Conservation (phyloP, 2,113 vertebrate species). For the Heterochromis multidens region DNA sequence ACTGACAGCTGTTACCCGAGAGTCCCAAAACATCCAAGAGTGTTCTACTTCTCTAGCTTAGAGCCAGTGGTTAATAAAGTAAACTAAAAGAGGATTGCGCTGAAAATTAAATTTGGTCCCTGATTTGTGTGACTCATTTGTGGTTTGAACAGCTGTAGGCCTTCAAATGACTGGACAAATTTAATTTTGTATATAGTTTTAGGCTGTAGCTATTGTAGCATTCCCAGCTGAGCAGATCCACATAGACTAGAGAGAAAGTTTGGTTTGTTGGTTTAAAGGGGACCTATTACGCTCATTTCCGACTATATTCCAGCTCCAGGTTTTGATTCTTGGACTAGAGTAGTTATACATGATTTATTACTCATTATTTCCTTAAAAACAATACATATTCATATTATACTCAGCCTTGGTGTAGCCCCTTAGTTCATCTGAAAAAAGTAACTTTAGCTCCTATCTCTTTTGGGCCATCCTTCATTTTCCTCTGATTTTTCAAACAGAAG, state of each 20-base stretch:
- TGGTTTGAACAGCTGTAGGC: conserved; percentile 31
- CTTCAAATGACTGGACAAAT: conserved; percentile 11
- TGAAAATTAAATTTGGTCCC: conserved; percentile 17
- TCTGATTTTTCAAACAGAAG: background rate
- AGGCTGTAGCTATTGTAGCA: background rate
- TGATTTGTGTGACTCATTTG: conserved; percentile 10
- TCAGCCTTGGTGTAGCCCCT: background rate
- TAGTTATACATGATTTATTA: background rate
- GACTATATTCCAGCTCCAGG: background rate
- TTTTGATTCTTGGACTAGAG: background rate
- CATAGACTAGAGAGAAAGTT: background rate
- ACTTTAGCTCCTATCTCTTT: background rate
- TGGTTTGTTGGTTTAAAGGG: background rate
- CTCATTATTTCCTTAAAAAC: background rate
- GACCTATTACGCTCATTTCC: background rate
- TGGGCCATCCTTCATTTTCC: background rate
- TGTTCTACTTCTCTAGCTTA: conserved; percentile 39
- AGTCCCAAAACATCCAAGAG: conserved; percentile 15
- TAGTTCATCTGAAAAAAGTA: background rate
- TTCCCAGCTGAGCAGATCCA: background rate
- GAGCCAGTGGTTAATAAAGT: background rate
- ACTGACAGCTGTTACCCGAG: conserved; percentile 48
- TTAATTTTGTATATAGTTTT: background rate
- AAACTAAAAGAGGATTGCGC: background rate
- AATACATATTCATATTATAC: background rate